A percentile compares a stretch with the other conserved stretches of the same genome.
Evolutionary conservation across 2,888 invertebrate genomes (phyloP).

Genomic region (Euzetes globulus): DNA sequence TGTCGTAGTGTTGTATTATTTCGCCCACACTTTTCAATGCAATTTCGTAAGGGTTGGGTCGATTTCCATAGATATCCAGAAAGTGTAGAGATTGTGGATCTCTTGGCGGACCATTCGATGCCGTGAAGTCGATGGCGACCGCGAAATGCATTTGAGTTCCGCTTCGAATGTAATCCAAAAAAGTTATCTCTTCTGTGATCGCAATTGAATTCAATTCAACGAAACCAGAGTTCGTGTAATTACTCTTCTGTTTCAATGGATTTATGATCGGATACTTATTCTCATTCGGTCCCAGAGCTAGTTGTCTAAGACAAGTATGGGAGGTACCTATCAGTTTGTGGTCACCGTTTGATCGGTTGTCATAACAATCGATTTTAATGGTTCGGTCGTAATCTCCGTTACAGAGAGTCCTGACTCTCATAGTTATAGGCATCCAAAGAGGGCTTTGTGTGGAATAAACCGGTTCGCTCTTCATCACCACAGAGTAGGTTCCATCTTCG

Average conservation of each 20-base stretch:
- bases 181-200: slow-evolving; percentile 48
- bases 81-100: slow-evolving; percentile 49
- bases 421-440: slow-evolving; percentile 51
- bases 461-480: slow-evolving; percentile 54
- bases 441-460: slow-evolving; percentile 53
- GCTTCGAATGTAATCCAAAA: slow-evolving; percentile 55
- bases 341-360: slow-evolving; percentile 29
- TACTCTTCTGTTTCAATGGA: slow-evolving; percentile 14
- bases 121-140: slow-evolving; percentile 52
- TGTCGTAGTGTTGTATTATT: slow-evolving; percentile 51
- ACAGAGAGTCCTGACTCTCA: slow-evolving; percentile 51
- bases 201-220: slow-evolving; percentile 45
- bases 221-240: slow-evolving; percentile 39
- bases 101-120: slow-evolving; percentile 50
- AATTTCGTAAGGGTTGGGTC: slow-evolving; percentile 49
- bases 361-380: slow-evolving; percentile 51
- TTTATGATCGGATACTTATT: slow-evolving; percentile 7
- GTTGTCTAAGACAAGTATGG: slow-evolving; percentile 31
- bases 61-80: slow-evolving; percentile 39
- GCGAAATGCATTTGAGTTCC: slow-evolving; percentile 52
- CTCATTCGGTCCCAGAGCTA: slow-evolving; percentile 19
- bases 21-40: slow-evolving; percentile 49
- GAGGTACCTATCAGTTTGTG: slow-evolving; percentile 34
- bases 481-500: slow-evolving; percentile 50
- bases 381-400: slow-evolving; percentile 53